Evolutionary conservation across 1,140 invertebrate genomes (phyloP), one percentile per base, ranked within the genome.

Genomic region (Drosophila ohnishii): DNA sequence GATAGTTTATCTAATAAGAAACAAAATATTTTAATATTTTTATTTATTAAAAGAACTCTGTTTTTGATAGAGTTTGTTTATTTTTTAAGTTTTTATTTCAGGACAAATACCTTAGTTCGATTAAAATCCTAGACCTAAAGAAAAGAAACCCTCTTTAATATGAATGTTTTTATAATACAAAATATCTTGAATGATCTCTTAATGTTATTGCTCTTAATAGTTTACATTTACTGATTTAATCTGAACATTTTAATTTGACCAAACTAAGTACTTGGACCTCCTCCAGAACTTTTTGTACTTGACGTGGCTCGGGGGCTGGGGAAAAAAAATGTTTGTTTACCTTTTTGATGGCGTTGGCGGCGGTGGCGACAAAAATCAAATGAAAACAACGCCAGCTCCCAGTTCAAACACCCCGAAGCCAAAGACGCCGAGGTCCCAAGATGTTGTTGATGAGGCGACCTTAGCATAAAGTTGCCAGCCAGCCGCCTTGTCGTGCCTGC

Each of bases 401-500:
- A 85, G 81, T 84, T 78, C 78, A 84, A 85, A 74, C 60, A 84
- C 81, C 78, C 72, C 81, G 60, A 58, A 71, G 81, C 25, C 42
- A 44, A 16, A 55, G 34, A 34, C 35, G 40, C 28, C 25, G 28
- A 47, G 55, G 58, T 67, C 71, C 55, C 71, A 61, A 80, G 80
- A 63, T 75, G 64, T 58, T 78, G 75, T 56, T 67, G 67, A 71
- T 71, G 67, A 71, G 65, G 44, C 67, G 77, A 76, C 81, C 80
- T 84, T 84, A 66, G 57, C 74, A 51, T 77, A 70, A 71, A 81
- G 55, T 60, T 80, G 60, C 48, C 59, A 78, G 57, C 61, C 62
- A 67, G 40, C 32, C 44, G 44, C 75, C 66, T 70, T 37, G 58
- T 58, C 22, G 22, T 39, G 42, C 34, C 55, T 28, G 42, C 30